Evolutionary conservation across 2,797 vertebrate genomes (phyloP).

Genomic region (Peromyscus attwateri): DNA sequence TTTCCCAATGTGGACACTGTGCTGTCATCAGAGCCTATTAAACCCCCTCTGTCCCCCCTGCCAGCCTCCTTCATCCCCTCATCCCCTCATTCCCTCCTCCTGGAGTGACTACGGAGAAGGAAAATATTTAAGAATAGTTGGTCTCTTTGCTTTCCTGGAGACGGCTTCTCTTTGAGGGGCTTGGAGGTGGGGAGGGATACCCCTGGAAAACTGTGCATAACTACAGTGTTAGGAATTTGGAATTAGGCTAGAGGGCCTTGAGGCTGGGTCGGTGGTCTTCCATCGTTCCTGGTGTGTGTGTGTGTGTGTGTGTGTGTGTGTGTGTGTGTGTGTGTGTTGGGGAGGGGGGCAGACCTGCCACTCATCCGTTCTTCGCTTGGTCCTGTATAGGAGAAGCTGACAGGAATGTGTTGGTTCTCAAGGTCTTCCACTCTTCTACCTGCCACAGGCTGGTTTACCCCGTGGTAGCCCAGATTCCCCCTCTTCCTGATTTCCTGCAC

Average conservation of each 20-base stretch:
- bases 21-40: slow-evolving; percentile 93
- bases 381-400: not conserved
- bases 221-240: not conserved
- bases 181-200: not conserved
- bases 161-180: slow-evolving; percentile 70
- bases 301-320: no score
- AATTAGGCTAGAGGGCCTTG: slow-evolving; percentile 10
- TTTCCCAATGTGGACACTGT: slow-evolving; percentile 94
- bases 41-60: slow-evolving; percentile 89
- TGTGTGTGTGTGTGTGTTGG: no score
- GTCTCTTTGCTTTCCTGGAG: slow-evolving; percentile 77
- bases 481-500: not conserved
- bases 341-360: not conserved
- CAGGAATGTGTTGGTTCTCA: not conserved
- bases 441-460: not conserved
- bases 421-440: not conserved
- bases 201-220: not conserved
- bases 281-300: not conserved
- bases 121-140: slow-evolving; percentile 90
- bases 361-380: not conserved
- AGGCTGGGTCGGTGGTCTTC: slow-evolving; percentile 10
- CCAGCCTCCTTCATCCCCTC: slow-evolving; percentile 78
- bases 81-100: slow-evolving; percentile 74
- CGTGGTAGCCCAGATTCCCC: not conserved
- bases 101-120: slow-evolving; percentile 87